Evolutionary conservation across 2,888 invertebrate species (phyloP).

Genomic region (Amphipyra tragopoginis): DNA sequence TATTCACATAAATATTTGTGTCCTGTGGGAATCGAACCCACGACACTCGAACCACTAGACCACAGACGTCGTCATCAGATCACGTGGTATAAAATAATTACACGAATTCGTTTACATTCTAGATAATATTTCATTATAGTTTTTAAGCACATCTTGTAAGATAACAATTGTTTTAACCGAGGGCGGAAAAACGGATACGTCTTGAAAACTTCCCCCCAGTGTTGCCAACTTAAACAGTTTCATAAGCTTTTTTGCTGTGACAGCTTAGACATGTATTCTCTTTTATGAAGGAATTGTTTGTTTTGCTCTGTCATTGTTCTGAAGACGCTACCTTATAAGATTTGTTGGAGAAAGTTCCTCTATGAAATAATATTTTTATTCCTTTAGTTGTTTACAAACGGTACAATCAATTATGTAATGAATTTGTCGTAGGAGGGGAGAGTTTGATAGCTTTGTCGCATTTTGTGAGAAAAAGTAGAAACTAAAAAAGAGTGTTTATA

Average conservation of each 20-base stretch:
- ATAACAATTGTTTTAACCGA: conserved; percentile 44
- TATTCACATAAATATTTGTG: too few relatives aligned
- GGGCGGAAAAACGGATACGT: conserved; percentile 67
- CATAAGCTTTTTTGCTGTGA: conserved; percentile 78
- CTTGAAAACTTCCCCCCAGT: conserved; percentile 61
- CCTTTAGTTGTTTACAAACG: conserved; percentile 13
- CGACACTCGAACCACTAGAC: too few relatives aligned
- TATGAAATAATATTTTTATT: conserved; percentile 27
- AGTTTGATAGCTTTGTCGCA: too few relatives aligned
- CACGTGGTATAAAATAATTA: too few relatives aligned
- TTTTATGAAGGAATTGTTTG: conserved; percentile 66
- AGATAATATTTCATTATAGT: conserved; percentile 6
- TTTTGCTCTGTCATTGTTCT: conserved; percentile 57
- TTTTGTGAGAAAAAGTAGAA: too few relatives aligned
- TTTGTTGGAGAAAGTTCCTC: conserved; percentile 37
- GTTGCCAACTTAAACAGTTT: conserved; percentile 71
- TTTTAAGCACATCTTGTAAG: conserved; percentile 26
- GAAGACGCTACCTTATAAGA: conserved; percentile 39
- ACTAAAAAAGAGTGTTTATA: too few relatives aligned
- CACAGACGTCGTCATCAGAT: too few relatives aligned
- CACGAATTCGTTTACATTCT: too few relatives aligned
- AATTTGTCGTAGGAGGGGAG: too few relatives aligned
- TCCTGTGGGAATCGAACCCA: too few relatives aligned
- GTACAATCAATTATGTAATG: background rate
- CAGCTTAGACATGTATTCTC: conserved; percentile 70